A percentile compares a stretch with the other conserved stretches of the same genome.
Evolutionary conservation across 2,113 vertebrate genomes (phyloP).

Genomic region (Mastomys coucha): DNA sequence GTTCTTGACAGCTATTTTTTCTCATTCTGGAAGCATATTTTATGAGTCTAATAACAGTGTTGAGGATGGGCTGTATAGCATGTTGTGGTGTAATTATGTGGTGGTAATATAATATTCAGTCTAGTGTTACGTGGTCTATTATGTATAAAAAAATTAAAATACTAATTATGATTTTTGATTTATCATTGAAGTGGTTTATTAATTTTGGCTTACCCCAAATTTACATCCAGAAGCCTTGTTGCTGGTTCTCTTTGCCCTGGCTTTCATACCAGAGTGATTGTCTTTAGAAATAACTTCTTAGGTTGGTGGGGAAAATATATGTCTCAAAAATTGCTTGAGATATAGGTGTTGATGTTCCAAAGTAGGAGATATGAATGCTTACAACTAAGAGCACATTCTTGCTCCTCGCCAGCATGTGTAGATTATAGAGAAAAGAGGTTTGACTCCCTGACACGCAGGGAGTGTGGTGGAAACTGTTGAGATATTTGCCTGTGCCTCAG

Average conservation of each 20-base stretch:
- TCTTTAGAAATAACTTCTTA: neutral
- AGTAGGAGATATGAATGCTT: neutral
- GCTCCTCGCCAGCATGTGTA: neutral
- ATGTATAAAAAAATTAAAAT: conserved; percentile 78
- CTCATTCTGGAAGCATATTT: conserved; percentile 77
- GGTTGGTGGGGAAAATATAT: neutral
- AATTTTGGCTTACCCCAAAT: conserved; percentile 65
- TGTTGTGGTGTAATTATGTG: conserved; percentile 68
- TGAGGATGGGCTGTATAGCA: conserved; percentile 64
- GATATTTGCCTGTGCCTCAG: neutral
- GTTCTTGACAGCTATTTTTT: conserved; percentile 78
- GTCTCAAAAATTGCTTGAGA: neutral
- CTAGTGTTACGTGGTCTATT: conserved; percentile 53
- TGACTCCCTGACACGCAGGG: neutral
- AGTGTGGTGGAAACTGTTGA: neutral
- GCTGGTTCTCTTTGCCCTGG: neutral
- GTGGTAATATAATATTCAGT: conserved; percentile 44
- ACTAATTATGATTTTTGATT: conserved; percentile 74
- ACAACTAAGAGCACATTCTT: neutral
- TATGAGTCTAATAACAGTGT: conserved; percentile 74
- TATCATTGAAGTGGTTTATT: conserved; percentile 71
- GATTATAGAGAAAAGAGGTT: neutral
- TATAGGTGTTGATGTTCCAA: neutral
- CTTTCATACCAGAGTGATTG: neutral
- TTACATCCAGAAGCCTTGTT: neutral